phyloP scores from a whole-genome alignment of 2,113 vertebrate genomes.

The Limanda limanda region DNA sequence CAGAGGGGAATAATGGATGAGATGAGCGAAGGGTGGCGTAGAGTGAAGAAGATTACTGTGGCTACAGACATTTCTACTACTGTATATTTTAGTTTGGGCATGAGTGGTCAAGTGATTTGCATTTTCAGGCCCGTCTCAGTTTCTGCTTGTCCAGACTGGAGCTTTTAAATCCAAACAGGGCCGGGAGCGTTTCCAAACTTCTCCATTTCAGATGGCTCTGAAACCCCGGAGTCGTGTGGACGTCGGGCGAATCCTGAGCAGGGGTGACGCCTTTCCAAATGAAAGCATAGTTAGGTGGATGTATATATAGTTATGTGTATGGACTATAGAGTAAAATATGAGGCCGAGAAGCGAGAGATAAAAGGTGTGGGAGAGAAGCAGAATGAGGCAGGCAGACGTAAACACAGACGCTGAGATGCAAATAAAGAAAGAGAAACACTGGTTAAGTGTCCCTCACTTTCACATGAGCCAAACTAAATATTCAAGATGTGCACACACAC shows the following conservation, averaged over 20 bases:
- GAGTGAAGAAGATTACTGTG: background rate
- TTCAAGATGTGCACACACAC: constrained; percentile 4
- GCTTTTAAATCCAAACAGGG: too few species aligned
- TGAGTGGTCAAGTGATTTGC: too few species aligned
- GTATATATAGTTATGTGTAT: background rate
- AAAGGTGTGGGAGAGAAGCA: constrained; percentile 10
- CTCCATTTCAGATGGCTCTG: too few species aligned
- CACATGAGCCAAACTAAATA: constrained; percentile 35
- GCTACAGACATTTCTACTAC: background rate
- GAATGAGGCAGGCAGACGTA: constrained; percentile 43
- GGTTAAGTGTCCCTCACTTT: constrained; percentile 32
- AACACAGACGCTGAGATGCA: constrained; percentile 56
- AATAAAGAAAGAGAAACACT: constrained; percentile 43
- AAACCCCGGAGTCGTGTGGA: too few species aligned
- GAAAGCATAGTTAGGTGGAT: background rate
- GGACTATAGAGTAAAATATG: constrained; percentile 13
- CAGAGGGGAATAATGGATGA: constrained; percentile 22
- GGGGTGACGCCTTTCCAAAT: background rate
- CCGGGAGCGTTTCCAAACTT: too few species aligned
- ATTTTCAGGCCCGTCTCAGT: too few species aligned
- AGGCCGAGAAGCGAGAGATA: constrained; percentile 27
- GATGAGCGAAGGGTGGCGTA: constrained; percentile 6
- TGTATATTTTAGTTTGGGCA: too few species aligned
- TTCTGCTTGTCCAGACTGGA: too few species aligned
- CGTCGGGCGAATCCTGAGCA: background rate